phyloP scores from a whole-genome alignment of 2,797 vertebrate genomes.

The Acanthornis magna region DNA sequence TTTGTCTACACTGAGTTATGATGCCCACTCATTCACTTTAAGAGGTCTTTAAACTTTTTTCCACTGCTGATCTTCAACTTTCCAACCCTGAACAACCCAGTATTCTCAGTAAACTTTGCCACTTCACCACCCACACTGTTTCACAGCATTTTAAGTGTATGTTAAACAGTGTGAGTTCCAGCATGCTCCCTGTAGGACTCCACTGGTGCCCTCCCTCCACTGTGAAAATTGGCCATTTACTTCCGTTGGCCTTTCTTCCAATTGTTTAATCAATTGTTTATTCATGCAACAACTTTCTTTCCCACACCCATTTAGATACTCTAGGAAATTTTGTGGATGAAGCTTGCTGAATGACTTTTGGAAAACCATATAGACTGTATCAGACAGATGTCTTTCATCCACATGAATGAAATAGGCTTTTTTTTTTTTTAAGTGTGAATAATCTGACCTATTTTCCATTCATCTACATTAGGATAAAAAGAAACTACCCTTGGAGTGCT shows the following conservation, averaged over 20 bases:
- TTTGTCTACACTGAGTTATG: background rate
- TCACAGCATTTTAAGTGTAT: background rate
- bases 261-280: constrained; percentile 38
- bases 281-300: constrained; percentile 22
- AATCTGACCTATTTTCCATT: constrained; percentile 23
- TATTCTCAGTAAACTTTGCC: background rate
- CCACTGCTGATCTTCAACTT: background rate
- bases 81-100: background rate
- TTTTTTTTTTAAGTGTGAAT: constrained; percentile 2
- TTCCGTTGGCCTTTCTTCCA: background rate
- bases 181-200: background rate
- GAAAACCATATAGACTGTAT: background rate
- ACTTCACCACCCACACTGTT: background rate
- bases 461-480: background rate
- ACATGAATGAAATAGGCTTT: background rate
- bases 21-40: background rate
- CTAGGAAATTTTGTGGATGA: background rate
- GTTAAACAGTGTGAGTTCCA: background rate
- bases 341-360: background rate
- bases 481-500: background rate
- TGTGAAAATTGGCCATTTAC: constrained; percentile 31
- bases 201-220: background rate
- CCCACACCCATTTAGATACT: background rate
- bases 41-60: background rate
- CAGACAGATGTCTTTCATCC: background rate